Evolutionary conservation across 2,797 vertebrate species (phyloP).

Genomic region (Mallotus villosus): DNA sequence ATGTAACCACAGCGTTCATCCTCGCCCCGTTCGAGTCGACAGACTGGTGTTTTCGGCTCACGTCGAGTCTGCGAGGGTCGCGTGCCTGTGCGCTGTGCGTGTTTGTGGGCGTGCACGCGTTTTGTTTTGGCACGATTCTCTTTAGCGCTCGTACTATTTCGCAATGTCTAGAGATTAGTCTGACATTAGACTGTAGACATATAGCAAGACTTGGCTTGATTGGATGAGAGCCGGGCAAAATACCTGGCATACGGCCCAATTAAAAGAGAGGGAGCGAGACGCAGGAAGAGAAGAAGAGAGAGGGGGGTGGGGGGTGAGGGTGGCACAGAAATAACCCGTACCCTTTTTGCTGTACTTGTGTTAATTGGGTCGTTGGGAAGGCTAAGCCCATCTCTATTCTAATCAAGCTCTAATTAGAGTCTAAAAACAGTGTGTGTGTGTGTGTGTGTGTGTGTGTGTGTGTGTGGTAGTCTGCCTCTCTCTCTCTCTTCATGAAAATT

Average conservation of each 20-base stretch:
- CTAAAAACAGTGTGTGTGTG: constrained; percentile 37
- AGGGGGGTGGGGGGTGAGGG: not conserved
- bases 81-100: no score
- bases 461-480: no score
- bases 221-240: constrained; percentile 46
- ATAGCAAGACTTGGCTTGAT: not conserved
- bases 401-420: constrained; percentile 71
- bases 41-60: not conserved
- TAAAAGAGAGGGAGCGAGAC: constrained; percentile 37
- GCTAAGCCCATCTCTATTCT: constrained; percentile 71
- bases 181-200: not conserved
- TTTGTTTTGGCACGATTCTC: no score
- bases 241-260: constrained; percentile 42
- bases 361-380: constrained; percentile 76
- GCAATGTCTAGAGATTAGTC: no score
- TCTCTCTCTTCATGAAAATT: no score
- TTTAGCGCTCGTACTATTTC: no score
- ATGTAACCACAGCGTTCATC: constrained; percentile 59
- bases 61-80: no score
- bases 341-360: constrained; percentile 56
- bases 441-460: no score
- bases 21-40: constrained; percentile 36
- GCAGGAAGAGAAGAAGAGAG: constrained; percentile 5
- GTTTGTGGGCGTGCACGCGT: no score
- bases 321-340: constrained; percentile 48